These are phyloP conservation scores for Synanthedon tipuliformis DNA, from an alignment of 2,888 invertebrate genomes.

Conservation along the genomic window DNA sequence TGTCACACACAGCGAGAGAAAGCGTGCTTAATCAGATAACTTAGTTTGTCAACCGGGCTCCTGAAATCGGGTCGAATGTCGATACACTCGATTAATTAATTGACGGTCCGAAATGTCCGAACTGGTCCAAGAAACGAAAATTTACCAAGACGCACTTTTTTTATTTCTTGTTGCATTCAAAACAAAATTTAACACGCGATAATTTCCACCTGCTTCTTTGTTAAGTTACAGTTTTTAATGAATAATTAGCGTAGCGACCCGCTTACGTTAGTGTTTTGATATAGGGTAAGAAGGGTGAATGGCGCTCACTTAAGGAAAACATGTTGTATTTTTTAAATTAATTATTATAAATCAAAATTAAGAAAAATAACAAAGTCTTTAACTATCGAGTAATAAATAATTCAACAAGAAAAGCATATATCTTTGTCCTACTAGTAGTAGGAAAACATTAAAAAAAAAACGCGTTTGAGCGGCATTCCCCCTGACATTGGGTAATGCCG, in stretches of 20 bases:
- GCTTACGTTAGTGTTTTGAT: too few species aligned
- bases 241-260: background rate
- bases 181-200: constrained; percentile 10
- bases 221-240: background rate
- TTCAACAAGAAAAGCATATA: too few species aligned
- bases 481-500: too few species aligned
- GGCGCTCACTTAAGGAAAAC: too few species aligned
- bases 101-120: constrained; percentile 60
- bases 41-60: constrained; percentile 68
- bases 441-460: too few species aligned
- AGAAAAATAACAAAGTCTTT: too few species aligned
- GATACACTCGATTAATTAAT: constrained; percentile 69
- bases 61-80: constrained; percentile 70
- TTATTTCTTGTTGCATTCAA: constrained; percentile 6
- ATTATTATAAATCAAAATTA: too few species aligned
- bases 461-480: too few species aligned
- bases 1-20: constrained; percentile 56
- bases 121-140: constrained; percentile 54
- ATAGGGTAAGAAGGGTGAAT: too few species aligned
- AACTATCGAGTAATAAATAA: too few species aligned
- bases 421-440: too few species aligned
- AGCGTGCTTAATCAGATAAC: constrained; percentile 70
- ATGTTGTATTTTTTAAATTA: too few species aligned
- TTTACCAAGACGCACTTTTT: constrained; percentile 10
- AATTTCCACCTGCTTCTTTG: background rate